phyloP scores from a whole-genome alignment of 2,888 invertebrate genomes.

The Cyclophora punctaria region DNA sequence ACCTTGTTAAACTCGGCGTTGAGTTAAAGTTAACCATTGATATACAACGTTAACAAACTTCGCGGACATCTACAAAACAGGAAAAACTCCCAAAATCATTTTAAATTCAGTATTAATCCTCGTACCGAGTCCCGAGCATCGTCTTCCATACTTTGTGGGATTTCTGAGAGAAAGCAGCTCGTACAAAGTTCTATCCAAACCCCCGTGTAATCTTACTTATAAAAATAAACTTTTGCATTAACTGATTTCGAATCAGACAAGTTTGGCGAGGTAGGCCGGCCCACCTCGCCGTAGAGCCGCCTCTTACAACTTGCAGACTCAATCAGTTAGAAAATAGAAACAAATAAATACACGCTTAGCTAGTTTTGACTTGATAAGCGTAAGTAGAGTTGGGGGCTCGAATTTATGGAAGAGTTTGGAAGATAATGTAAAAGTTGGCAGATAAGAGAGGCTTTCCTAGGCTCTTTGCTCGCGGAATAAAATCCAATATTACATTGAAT shows the following conservation, averaged over 20 bases:
- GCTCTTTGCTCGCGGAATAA: conserved; percentile 38
- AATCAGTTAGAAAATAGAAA: conserved; percentile 70
- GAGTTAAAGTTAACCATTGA: conserved; percentile 41
- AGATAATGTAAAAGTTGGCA: conserved; percentile 67
- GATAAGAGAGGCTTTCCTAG: conserved; percentile 60
- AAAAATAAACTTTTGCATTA: conserved; percentile 77
- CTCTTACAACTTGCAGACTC: conserved; percentile 55
- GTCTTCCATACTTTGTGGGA: conserved; percentile 65
- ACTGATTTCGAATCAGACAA: conserved; percentile 72
- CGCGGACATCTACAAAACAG: conserved; percentile 44
- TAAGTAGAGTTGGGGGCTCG: conserved; percentile 53
- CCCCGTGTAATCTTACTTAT: conserved; percentile 75
- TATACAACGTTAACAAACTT: conserved; percentile 47
- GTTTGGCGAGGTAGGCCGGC: conserved; percentile 57
- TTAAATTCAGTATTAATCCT: conserved; percentile 70
- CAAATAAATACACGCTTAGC: conserved; percentile 67
- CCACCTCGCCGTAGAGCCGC: conserved; percentile 31
- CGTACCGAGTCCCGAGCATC: conserved; percentile 51
- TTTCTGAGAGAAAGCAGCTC: conserved; percentile 67
- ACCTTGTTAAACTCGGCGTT: conserved; percentile 31
- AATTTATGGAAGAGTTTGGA: conserved; percentile 61
- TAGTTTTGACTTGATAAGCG: conserved; percentile 70
- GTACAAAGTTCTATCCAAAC: conserved; percentile 62
- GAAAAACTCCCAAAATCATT: conserved; percentile 58
- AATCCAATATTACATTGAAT: conserved; percentile 45